Percentiles rank a stretch among this genome's conserved stretches.
Evolutionary conservation across 2,888 invertebrate genomes (phyloP).

Genomic region (Rhingia rostrata): DNA sequence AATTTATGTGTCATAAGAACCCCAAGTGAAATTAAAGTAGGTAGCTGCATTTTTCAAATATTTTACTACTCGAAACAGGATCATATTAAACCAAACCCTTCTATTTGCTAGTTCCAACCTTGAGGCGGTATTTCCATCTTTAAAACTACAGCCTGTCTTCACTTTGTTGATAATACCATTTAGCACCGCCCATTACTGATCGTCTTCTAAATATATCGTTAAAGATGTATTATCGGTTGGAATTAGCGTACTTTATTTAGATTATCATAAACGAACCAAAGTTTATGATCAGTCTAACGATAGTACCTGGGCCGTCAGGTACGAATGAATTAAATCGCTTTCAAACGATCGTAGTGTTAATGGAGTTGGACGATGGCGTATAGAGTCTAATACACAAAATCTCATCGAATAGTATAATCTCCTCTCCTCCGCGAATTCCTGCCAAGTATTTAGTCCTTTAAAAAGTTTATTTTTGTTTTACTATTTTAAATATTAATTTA

Average conservation of each 20-base stretch:
- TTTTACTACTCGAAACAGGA: neutral
- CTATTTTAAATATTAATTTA: neutral
- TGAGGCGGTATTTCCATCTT: constrained; percentile 9
- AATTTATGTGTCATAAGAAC: too few relatives aligned
- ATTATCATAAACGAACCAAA: constrained; percentile 9
- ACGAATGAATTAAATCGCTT: constrained; percentile 1
- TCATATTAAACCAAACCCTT: neutral
- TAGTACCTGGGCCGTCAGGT: constrained; percentile 4
- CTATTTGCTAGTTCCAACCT: constrained; percentile 41
- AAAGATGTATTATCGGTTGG: constrained; percentile 6
- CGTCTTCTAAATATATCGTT: constrained; percentile 22
- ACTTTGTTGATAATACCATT: constrained; percentile 37
- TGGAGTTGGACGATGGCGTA: constrained; percentile 38
- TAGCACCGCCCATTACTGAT: constrained; percentile 33
- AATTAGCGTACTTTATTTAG: constrained; percentile 15
- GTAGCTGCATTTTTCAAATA: too few relatives aligned
- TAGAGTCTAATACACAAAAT: neutral
- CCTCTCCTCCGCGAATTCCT: neutral
- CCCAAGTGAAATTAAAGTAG: too few relatives aligned
- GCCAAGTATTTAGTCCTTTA: neutral
- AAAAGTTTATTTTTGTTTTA: neutral
- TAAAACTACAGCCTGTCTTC: constrained; percentile 15
- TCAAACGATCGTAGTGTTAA: neutral
- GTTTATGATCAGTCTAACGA: constrained; percentile 33
- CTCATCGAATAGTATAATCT: neutral